These are phyloP conservation scores for Hoplias malabaricus DNA, from an alignment of 2,113 vertebrate genomes.

Conservation along the genomic window DNA sequence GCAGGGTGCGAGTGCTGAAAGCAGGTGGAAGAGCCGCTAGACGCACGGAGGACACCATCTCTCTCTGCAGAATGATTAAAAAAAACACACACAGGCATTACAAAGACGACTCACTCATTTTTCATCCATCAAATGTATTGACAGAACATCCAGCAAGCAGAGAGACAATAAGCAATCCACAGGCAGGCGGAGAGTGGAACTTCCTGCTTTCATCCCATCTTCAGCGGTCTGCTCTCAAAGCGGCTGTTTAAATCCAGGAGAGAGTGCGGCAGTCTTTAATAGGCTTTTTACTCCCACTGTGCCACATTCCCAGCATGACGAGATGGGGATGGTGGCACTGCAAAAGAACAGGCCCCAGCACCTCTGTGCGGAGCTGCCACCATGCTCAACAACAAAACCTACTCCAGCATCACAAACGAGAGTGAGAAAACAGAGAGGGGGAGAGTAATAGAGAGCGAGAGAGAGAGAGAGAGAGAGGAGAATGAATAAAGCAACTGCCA, in stretches of 20 bases:
- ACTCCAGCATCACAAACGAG: not conserved
- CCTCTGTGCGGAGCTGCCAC: not conserved
- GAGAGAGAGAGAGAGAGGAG: not conserved
- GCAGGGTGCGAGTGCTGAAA: constrained; percentile 84
- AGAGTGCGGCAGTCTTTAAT: not conserved
- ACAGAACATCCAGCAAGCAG: not conserved
- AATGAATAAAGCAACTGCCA: not conserved
- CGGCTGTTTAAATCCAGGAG: not conserved
- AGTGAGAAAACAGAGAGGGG: not conserved
- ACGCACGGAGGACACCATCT: constrained; percentile 81
- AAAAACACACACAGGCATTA: constrained; percentile 9
- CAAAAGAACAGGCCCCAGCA: not conserved
- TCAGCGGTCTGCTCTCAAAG: not conserved
- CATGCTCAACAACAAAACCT: not conserved
- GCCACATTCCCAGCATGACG: not conserved
- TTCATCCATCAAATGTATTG: constrained; percentile 17
- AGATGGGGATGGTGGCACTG: not conserved
- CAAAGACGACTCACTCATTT: constrained; percentile 6
- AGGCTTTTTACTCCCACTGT: not conserved
- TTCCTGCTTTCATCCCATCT: not conserved
- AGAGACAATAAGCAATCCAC: constrained; percentile 22
- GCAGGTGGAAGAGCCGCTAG: constrained; percentile 84
- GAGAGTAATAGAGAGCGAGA: not conserved
- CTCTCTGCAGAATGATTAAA: constrained; percentile 76
- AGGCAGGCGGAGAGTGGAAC: not conserved